A percentile compares a stretch with the other conserved stretches of the same genome.
phyloP scores from a whole-genome alignment of 1,140 invertebrate species.

The Melitaea cinxia region DNA sequence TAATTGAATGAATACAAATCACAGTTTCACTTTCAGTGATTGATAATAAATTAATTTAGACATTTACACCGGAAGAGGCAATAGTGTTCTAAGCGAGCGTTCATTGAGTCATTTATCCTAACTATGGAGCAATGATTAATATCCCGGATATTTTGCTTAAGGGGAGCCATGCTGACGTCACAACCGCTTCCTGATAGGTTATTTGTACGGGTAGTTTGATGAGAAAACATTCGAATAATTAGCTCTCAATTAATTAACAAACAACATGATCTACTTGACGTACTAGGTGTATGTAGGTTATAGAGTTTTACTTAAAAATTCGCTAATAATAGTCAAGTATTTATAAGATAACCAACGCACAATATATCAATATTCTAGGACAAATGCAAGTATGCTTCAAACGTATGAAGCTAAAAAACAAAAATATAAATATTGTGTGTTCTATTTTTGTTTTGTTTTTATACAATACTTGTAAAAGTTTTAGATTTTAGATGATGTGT shows the following conservation, averaged over 20 bases:
- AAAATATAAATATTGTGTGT: too few species aligned
- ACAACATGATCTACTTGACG: too few species aligned
- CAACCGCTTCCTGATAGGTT: constrained; percentile 44
- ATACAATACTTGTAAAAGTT: too few species aligned
- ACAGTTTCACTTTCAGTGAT: constrained; percentile 5
- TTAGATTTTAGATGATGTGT: too few species aligned
- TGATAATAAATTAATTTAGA: constrained; percentile 57
- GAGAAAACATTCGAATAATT: background rate
- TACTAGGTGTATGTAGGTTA: too few species aligned
- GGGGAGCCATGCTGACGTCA: constrained; percentile 53
- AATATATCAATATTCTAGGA: too few species aligned
- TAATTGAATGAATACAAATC: background rate
- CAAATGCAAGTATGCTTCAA: too few species aligned
- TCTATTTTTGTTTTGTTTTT: too few species aligned
- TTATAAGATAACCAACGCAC: too few species aligned
- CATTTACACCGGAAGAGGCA: constrained; percentile 71
- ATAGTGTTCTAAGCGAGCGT: constrained; percentile 56
- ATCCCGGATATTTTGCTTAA: constrained; percentile 71
- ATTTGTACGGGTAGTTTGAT: constrained; percentile 19
- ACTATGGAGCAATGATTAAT: constrained; percentile 76
- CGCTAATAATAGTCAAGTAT: too few species aligned
- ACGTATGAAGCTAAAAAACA: too few species aligned
- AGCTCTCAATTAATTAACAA: background rate
- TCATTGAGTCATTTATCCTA: constrained; percentile 74
- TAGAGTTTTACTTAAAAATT: too few species aligned